phyloP scores from a whole-genome alignment of 2,797 vertebrate genomes.

The Knipowitschia caucasica region DNA sequence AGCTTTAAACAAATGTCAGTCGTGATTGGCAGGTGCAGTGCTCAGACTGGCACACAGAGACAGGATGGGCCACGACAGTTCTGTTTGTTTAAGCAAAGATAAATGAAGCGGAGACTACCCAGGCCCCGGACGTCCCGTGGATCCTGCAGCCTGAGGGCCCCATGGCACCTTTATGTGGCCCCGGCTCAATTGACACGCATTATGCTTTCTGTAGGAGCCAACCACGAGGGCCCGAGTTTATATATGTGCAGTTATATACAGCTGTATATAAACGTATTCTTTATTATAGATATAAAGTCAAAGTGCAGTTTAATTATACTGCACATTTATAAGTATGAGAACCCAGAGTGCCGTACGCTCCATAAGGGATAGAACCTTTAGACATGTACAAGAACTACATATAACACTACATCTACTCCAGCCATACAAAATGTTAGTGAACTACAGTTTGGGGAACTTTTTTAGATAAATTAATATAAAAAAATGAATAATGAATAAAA shows the following conservation, averaged over 20 bases:
- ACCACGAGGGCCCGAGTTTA: background rate
- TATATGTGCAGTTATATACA: background rate
- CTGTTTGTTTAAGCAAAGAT: conserved; percentile 73
- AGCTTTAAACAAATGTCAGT: too few relatives aligned
- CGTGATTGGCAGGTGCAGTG: conserved; percentile 76
- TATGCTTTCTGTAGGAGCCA: conserved; percentile 6
- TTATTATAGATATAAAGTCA: background rate
- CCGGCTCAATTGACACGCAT: conserved; percentile 15
- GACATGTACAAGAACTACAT: too few relatives aligned
- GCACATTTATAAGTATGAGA: too few relatives aligned
- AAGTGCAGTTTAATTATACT: background rate
- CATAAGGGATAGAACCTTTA: background rate
- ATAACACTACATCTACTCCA: too few relatives aligned
- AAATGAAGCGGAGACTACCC: conserved; percentile 67
- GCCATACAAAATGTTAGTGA: too few relatives aligned
- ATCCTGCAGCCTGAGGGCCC: conserved; percentile 29
- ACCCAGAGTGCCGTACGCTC: too few relatives aligned
- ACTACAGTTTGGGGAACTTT: too few relatives aligned
- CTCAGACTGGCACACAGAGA: conserved; percentile 47
- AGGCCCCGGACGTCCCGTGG: conserved; percentile 32
- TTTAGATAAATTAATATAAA: too few relatives aligned
- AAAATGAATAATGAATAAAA: too few relatives aligned
- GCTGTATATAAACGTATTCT: background rate
- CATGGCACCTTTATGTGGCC: conserved; percentile 30
- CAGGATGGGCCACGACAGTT: conserved; percentile 58